These are phyloP conservation scores for Opisthograptis luteolata DNA, from an alignment of 2,888 invertebrate species.

Conservation along the genomic window DNA sequence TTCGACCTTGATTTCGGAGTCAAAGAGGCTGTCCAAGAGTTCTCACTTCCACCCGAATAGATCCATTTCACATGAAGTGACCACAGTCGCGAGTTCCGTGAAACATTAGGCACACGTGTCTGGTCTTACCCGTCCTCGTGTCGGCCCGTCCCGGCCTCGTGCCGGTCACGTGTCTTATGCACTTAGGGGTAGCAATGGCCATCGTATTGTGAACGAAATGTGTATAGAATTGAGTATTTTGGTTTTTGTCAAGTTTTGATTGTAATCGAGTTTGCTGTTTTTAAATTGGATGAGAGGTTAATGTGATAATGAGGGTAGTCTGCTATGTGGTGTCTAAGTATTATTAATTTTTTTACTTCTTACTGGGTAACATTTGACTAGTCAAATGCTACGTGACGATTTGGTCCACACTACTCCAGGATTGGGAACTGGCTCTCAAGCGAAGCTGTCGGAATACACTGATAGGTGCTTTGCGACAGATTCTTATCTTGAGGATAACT, in stretches of 20 bases:
- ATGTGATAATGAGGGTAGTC: not conserved
- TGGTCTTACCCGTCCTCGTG: slow-evolving; percentile 42
- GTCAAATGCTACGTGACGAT: too few species aligned
- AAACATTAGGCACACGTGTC: slow-evolving; percentile 56
- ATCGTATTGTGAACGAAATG: slow-evolving; percentile 54
- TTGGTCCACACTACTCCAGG: too few species aligned
- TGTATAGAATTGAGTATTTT: slow-evolving; percentile 38
- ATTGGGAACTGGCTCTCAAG: too few species aligned
- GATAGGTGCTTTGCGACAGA: too few species aligned
- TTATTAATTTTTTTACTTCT: too few species aligned
- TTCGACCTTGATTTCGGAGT: too few species aligned
- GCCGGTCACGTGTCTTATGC: slow-evolving; percentile 30
- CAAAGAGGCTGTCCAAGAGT: slow-evolving; percentile 10
- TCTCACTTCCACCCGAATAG: slow-evolving; percentile 64
- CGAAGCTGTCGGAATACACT: too few species aligned
- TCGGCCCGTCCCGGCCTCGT: slow-evolving; percentile 46
- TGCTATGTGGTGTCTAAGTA: not conserved
- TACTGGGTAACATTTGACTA: too few species aligned
- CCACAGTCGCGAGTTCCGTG: slow-evolving; percentile 58
- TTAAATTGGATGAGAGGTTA: slow-evolving; percentile 28
- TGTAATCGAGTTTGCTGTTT: slow-evolving; percentile 23
- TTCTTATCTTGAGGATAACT: too few species aligned
- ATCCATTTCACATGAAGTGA: slow-evolving; percentile 55
- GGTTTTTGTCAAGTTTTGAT: slow-evolving; percentile 33
- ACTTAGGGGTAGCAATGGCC: slow-evolving; percentile 52